These are phyloP conservation scores for Platichthys flesus DNA, from an alignment of 2,113 vertebrate genomes.

Conservation along the genomic window DNA sequence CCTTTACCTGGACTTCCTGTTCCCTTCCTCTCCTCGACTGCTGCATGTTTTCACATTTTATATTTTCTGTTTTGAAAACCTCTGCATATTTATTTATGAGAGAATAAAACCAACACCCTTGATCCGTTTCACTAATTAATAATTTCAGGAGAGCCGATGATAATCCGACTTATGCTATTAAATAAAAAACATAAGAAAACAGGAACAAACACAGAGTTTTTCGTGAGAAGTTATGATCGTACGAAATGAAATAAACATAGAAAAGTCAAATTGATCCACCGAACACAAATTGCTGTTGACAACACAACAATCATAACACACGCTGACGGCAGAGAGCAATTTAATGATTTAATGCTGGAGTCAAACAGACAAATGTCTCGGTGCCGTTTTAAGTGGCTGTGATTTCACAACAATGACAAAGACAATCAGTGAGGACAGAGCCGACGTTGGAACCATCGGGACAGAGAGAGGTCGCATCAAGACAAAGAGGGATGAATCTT, in stretches of 20 bases:
- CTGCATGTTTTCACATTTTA: too few relatives aligned
- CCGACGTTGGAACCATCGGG: neutral
- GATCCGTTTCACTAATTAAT: too few relatives aligned
- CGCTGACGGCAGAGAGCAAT: conserved; percentile 41
- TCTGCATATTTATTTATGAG: too few relatives aligned
- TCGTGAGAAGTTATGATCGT: neutral
- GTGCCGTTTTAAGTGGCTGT: conserved; percentile 56
- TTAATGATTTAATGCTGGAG: conserved; percentile 59
- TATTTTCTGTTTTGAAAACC: too few relatives aligned
- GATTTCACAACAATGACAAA: conserved; percentile 52
- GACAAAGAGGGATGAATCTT: too few relatives aligned
- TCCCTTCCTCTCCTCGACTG: too few relatives aligned
- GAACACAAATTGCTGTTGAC: conserved; percentile 39
- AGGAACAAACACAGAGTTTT: neutral
- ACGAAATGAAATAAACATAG: conserved; percentile 24
- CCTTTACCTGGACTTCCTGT: too few relatives aligned
- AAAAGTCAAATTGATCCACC: conserved; percentile 41
- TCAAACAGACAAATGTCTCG: conserved; percentile 55
- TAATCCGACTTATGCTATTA: neutral
- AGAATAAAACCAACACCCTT: too few relatives aligned
- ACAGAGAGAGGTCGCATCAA: conserved; percentile 9
- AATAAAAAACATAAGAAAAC: neutral
- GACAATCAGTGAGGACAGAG: conserved; percentile 28
- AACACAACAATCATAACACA: conserved; percentile 58
- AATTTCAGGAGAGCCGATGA: too few relatives aligned